A percentile compares a stretch with the other conserved stretches of the same genome.
These are phyloP conservation scores for Staurois parvus DNA, from an alignment of 2,797 vertebrate species.

Conservation along the genomic window DNA sequence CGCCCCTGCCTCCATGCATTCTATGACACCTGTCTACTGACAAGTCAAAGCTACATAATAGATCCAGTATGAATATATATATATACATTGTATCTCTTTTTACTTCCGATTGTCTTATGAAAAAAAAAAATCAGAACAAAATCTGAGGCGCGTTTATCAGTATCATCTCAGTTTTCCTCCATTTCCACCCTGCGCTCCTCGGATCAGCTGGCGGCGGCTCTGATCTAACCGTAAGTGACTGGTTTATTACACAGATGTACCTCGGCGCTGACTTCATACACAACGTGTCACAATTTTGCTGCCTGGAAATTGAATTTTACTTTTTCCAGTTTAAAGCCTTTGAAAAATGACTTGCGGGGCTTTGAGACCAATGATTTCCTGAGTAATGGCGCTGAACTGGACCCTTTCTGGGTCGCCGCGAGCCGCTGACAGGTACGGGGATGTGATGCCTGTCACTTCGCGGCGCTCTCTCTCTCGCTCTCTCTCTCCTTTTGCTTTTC, in stretches of 20 bases:
- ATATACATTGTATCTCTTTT: too few relatives aligned
- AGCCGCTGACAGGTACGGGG: slow-evolving; percentile 3
- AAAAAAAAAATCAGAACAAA: too few relatives aligned
- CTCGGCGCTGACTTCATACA: background rate
- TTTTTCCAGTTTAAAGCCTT: slow-evolving; percentile 50
- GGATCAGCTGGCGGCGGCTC: too few relatives aligned
- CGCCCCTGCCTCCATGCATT: too few relatives aligned
- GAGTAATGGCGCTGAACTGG: background rate
- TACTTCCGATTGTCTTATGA: too few relatives aligned
- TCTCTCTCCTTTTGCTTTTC: background rate
- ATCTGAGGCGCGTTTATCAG: too few relatives aligned
- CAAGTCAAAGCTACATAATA: too few relatives aligned
- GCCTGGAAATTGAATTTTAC: slow-evolving; percentile 33
- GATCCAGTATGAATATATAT: too few relatives aligned
- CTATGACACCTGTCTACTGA: too few relatives aligned
- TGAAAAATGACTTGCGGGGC: slow-evolving; percentile 56
- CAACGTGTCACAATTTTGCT: slow-evolving; percentile 11
- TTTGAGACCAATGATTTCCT: slow-evolving; percentile 29
- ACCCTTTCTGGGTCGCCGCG: background rate
- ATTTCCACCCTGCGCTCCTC: too few relatives aligned
- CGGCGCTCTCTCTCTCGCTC: background rate
- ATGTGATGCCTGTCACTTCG: background rate
- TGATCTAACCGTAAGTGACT: background rate
- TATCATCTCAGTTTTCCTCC: too few relatives aligned
- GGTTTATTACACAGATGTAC: slow-evolving; percentile 8